Evolutionary conservation across 2,797 vertebrate species (phyloP).

Genomic region (Erithacus rubecula): DNA sequence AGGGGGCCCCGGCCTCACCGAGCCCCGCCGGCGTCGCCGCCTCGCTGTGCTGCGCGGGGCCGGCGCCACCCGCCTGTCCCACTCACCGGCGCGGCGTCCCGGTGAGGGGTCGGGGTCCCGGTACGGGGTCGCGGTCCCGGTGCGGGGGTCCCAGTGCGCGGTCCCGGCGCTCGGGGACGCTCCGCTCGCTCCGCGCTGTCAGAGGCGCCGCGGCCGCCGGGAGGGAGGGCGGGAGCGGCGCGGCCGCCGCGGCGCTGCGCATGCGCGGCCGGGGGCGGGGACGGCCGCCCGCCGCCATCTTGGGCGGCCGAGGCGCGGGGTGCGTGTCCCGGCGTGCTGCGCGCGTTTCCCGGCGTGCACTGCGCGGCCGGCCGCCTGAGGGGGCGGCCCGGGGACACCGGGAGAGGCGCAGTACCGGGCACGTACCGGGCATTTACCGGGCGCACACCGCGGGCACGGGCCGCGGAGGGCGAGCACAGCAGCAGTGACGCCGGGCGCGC

Average conservation of each 20-base stretch:
- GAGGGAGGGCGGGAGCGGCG: slow-evolving; percentile 69
- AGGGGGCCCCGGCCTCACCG: neutral
- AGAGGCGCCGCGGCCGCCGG: slow-evolving; percentile 50
- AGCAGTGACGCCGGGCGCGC: too few relatives aligned
- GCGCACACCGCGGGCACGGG: rapidly evolving
- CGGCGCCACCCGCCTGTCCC: slow-evolving; percentile 68
- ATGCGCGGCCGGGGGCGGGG: slow-evolving; percentile 64
- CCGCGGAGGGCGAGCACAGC: rapidly evolving
- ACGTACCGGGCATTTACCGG: rapidly evolving
- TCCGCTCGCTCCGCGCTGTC: slow-evolving; percentile 23
- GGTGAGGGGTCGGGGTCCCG: neutral
- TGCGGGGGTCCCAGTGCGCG: neutral
- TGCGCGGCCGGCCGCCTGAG: neutral
- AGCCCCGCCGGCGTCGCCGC: neutral
- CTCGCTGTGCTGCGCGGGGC: slow-evolving; percentile 13
- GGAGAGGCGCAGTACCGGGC: rapidly evolving
- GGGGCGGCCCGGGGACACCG: neutral
- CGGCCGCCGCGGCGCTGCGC: slow-evolving; percentile 44
- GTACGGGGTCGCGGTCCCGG: neutral
- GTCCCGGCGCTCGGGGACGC: slow-evolving; percentile 1
- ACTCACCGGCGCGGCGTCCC: slow-evolving; percentile 55
- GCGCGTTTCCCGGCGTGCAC: neutral
- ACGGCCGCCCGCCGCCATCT: neutral
- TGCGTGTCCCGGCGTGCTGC: neutral
- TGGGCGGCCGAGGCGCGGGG: neutral